Percentiles rank a stretch among this genome's conserved stretches.
phyloP scores from a whole-genome alignment of 2,113 vertebrate species.

The Boleophthalmus pectinirostris region DNA sequence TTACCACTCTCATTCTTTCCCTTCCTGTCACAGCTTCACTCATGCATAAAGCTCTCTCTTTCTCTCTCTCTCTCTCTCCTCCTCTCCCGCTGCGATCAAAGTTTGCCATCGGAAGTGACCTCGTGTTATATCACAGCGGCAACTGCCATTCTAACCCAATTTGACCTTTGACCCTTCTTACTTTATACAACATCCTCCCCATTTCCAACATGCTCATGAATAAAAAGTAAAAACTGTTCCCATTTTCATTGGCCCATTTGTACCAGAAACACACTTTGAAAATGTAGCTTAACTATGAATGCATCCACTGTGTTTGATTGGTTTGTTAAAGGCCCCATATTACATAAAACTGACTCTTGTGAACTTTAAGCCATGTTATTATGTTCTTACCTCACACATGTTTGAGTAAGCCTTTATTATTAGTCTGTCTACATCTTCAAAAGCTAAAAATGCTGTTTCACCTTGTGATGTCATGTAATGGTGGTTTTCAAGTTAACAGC shows the following conservation, averaged over 20 bases:
- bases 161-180: constrained; percentile 40
- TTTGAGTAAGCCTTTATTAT: no score
- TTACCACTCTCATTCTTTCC: background rate
- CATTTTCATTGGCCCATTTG: background rate
- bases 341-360: no score
- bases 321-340: no score
- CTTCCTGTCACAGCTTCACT: background rate
- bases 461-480: no score
- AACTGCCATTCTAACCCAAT: constrained; percentile 34
- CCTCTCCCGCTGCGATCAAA: constrained; percentile 57
- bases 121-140: constrained; percentile 7
- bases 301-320: no score
- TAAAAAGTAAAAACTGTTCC: constrained; percentile 5
- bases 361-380: no score
- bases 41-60: background rate
- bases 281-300: no score
- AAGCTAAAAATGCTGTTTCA: no score
- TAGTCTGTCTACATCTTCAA: no score
- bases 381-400: no score
- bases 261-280: no score
- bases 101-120: constrained; percentile 51
- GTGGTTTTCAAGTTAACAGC: no score
- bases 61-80: background rate
- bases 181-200: background rate
- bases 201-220: background rate